These are phyloP conservation scores for Macropis europaea DNA, from an alignment of 2,888 invertebrate species.

Conservation along the genomic window DNA sequence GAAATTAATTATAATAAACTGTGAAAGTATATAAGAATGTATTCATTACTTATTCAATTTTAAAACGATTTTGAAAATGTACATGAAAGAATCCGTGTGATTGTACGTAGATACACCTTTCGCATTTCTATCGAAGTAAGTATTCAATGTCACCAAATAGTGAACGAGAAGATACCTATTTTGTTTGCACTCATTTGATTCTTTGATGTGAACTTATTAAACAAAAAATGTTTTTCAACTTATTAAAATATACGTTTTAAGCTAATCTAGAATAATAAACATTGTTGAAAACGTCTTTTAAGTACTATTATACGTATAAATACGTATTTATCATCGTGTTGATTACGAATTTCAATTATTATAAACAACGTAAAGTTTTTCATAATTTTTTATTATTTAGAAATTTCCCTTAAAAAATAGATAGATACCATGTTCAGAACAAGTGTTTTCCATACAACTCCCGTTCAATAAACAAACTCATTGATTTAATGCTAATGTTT, in stretches of 20 bases:
- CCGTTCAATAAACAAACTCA: background rate
- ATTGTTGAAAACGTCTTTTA: constrained; percentile 1
- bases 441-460: background rate
- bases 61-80: no score
- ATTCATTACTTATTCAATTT: no score
- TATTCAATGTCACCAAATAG: constrained; percentile 6
- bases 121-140: no score
- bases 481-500: constrained; percentile 18
- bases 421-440: background rate
- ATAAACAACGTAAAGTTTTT: constrained; percentile 3
- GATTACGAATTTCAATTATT: constrained; percentile 15
- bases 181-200: constrained; percentile 20
- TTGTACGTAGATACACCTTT: no score
- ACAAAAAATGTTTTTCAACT: constrained; percentile 5
- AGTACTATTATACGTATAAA: background rate
- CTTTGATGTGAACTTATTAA: constrained; percentile 3
- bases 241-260: constrained; percentile 16
- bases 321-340: constrained; percentile 5
- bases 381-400: background rate
- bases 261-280: constrained; percentile 13
- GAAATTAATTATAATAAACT: background rate
- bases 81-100: no score
- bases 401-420: background rate
- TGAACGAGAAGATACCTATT: constrained; percentile 2
- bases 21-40: no score